phyloP scores from a whole-genome alignment of 2,113 vertebrate species.

The Muntiacus reevesi region DNA sequence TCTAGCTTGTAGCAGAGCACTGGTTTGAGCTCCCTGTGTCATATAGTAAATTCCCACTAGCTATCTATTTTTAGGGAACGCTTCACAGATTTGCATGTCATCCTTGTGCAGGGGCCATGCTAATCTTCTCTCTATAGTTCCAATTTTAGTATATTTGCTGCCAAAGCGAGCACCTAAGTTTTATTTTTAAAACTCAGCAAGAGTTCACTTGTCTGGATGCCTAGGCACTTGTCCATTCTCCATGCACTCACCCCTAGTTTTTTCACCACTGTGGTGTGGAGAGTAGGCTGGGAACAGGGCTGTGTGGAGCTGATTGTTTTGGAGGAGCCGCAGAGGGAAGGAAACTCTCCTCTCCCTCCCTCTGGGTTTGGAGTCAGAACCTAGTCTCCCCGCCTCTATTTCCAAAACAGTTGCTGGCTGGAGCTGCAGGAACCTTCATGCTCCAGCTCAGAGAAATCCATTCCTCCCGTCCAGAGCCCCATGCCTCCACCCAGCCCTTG shows the following conservation, averaged over 20 bases:
- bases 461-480: neutral
- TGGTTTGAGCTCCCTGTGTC: neutral
- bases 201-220: neutral
- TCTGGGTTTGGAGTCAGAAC: neutral
- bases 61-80: neutral
- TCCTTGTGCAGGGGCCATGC: neutral
- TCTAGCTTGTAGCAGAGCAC: neutral
- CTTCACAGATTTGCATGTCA: neutral
- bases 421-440: neutral
- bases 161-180: neutral
- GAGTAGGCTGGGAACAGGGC: neutral
- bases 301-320: slow-evolving; percentile 8
- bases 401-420: slow-evolving; percentile 63
- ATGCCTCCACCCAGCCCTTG: neutral
- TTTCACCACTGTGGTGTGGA: neutral
- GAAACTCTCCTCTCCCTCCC: neutral
- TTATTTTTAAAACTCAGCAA: neutral
- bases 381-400: neutral
- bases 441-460: slow-evolving; percentile 26
- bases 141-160: neutral
- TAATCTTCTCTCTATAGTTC: neutral
- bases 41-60: neutral
- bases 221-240: neutral
- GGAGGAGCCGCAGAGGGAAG: neutral
- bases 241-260: neutral